A percentile compares a stretch with the other conserved stretches of the same genome.
phyloP scores from a whole-genome alignment of 2,888 invertebrate genomes.

The Lepidochitona cinerea region DNA sequence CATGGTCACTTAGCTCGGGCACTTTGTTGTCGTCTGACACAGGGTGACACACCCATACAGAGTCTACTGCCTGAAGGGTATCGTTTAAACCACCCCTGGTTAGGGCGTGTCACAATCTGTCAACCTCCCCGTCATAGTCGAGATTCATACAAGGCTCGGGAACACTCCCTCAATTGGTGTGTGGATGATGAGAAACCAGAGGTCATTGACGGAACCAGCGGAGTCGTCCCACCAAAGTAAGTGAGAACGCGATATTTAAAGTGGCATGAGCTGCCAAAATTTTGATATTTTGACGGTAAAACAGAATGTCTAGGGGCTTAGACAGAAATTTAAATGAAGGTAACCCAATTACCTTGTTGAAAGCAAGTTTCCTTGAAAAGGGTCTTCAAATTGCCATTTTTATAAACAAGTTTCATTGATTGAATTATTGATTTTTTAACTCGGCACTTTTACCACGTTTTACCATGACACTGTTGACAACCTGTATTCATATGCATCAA shows the following conservation, averaged over 20 bases:
- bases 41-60: conserved; percentile 43
- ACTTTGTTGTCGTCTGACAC: conserved; percentile 58
- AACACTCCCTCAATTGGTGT: conserved; percentile 63
- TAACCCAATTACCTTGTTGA: no score
- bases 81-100: conserved; percentile 58
- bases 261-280: no score
- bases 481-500: no score
- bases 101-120: conserved; percentile 57
- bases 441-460: no score
- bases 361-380: no score
- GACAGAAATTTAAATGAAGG: no score
- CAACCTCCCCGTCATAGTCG: conserved; percentile 54
- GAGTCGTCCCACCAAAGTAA: conserved; percentile 36
- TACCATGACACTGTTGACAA: no score
- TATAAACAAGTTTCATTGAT: no score
- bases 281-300: no score
- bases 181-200: conserved; percentile 53
- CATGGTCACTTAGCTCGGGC: conserved; percentile 63
- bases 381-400: no score
- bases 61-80: conserved; percentile 49
- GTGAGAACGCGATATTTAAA: not conserved
- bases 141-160: conserved; percentile 64
- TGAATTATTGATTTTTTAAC: no score
- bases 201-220: conserved; percentile 58
- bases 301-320: no score